phyloP scores from a whole-genome alignment of 2,888 invertebrate species.

The Rhagophthalmus giganteus region DNA sequence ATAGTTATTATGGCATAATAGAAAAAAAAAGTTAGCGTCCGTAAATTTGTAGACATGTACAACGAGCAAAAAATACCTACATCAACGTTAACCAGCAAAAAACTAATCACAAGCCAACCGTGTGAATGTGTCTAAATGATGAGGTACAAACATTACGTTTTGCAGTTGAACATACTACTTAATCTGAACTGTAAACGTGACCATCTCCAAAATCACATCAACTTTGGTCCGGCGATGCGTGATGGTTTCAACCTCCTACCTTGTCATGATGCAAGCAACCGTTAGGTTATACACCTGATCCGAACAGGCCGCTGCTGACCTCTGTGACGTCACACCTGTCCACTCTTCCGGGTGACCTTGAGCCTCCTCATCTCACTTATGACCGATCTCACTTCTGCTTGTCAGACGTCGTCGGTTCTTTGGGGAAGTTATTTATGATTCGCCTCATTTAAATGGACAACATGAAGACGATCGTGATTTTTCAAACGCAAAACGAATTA shows the following conservation, averaged over 20 bases:
- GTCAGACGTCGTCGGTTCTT: constrained; percentile 38
- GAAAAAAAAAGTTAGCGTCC: constrained; percentile 18
- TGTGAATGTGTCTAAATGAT: constrained; percentile 40
- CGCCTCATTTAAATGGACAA: constrained; percentile 6
- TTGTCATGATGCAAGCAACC: constrained; percentile 43
- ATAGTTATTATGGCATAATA: constrained; percentile 18
- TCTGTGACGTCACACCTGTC: constrained; percentile 46
- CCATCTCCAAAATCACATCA: constrained; percentile 29
- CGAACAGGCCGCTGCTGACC: constrained; percentile 43
- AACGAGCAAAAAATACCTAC: constrained; percentile 23
- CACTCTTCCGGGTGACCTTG: constrained; percentile 51
- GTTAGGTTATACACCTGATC: constrained; percentile 49
- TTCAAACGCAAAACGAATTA: constrained; percentile 2
- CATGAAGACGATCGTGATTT: constrained; percentile 4
- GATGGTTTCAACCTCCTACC: constrained; percentile 40
- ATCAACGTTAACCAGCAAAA: constrained; percentile 25
- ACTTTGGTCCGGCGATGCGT: constrained; percentile 31
- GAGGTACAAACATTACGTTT: constrained; percentile 34
- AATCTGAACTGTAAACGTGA: constrained; percentile 36
- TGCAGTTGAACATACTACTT: constrained; percentile 30
- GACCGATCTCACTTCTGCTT: constrained; percentile 35
- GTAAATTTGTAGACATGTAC: constrained; percentile 25
- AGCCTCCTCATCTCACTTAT: constrained; percentile 35
- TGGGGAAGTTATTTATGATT: constrained; percentile 42
- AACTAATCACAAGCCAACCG: constrained; percentile 36